Base-by-base conservation (phyloP, 2,888 invertebrate species). In the Pterostichus niger region DNA sequence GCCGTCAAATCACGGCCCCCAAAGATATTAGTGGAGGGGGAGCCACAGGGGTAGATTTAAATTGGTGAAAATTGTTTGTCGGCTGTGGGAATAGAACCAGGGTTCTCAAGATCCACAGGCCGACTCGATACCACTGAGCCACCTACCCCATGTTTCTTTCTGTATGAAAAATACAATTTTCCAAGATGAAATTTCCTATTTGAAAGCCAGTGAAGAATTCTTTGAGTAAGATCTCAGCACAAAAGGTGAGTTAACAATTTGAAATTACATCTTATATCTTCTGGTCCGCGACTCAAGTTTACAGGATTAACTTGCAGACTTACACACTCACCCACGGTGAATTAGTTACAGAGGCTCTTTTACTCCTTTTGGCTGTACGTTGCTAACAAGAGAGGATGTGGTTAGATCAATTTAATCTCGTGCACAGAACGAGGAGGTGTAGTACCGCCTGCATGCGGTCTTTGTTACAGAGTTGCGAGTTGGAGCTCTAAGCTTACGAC, bases 361-460 rank as follows among this genome's bases (percentile, higher is more conserved):
- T 64, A 64, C 35, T 64, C 64, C 40, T 64, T 64, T 64, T 59
- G 59, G 64, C 64, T 33, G 33, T 40, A 40, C 11, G 64, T 3
- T 3, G 10, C 35, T 35, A 31, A 35, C 64, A 64, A 64, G 33
- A 64, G 33, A 31, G 40, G 64, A 64, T 64, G 64, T n/a, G 13
- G 35, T 35, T 35, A 40, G 64, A 64, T 64, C 64, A 64, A 40
- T 64, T 64, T 64, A 64, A 64, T 64, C 64, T 64, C 40, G 64
- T 64, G 64, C 33, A 61, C n/a, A 61, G 64, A 35, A 13, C 13
- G 24, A 10, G 17, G 24, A 24, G 24, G 9, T 31, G 59, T 59
- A 59, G 24, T 59, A 56, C 54, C 13, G 24, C 24, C 59, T 59
- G 9, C 40, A 3, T 59, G 31, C 59, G 31, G 59, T 17, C 17